Conservation (phyloP, 2,888 invertebrate species). For the Mimumesa dahlbomi region DNA sequence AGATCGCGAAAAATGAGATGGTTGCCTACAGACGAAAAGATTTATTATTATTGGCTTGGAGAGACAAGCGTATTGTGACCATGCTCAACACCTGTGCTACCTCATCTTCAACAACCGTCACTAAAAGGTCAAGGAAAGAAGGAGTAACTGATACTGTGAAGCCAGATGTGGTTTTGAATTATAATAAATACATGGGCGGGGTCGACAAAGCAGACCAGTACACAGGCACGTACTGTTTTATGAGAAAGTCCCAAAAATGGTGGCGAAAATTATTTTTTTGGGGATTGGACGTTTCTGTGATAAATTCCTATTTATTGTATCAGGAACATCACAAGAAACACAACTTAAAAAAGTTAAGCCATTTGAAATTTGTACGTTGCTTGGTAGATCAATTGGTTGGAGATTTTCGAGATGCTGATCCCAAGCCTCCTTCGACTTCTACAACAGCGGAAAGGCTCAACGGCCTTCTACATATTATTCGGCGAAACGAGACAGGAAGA, state of each 20-base stretch:
- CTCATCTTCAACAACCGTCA: conserved; percentile 28
- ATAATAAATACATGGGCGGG: background rate
- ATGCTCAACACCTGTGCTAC: conserved; percentile 36
- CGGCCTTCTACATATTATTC: conserved; percentile 28
- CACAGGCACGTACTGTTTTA: conserved; percentile 34
- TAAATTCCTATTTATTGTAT: conserved; percentile 40
- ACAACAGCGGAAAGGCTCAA: conserved; percentile 26
- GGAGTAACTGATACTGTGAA: conserved; percentile 27
- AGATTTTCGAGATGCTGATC: conserved; percentile 22
- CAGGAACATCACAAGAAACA: conserved; percentile 20
- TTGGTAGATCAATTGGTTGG: conserved; percentile 37
- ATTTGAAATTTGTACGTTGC: conserved; percentile 31
- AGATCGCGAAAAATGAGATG: conserved; percentile 38
- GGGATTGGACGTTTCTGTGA: conserved; percentile 21
- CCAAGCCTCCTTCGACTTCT: conserved; percentile 25
- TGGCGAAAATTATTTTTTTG: conserved; percentile 66
- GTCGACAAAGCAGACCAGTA: conserved; percentile 30
- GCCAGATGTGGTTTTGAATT: conserved; percentile 39
- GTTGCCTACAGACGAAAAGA: conserved; percentile 26
- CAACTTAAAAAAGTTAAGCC: conserved; percentile 20
- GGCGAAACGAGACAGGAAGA: conserved; percentile 21
- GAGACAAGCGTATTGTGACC: conserved; percentile 37
- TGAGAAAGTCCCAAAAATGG: conserved; percentile 54
- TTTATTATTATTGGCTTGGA: too few relatives aligned
- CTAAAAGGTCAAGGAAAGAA: conserved; percentile 31